These are phyloP conservation scores for Atopsyche davidsoni DNA, from an alignment of 1,140 invertebrate species.

Conservation along the genomic window DNA sequence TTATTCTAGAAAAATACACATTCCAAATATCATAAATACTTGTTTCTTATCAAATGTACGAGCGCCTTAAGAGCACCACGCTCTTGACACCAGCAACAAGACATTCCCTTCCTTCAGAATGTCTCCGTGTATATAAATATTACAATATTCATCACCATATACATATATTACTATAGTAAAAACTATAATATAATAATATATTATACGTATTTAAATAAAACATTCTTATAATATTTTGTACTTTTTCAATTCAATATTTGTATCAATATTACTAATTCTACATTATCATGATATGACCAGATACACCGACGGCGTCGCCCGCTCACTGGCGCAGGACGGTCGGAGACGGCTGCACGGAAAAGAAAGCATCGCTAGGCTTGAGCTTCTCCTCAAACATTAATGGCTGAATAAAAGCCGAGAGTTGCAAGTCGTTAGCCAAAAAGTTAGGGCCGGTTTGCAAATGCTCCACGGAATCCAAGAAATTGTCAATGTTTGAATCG, in stretches of 20 bases:
- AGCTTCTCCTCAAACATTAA: no score
- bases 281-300: slow-evolving; percentile 16
- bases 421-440: no score
- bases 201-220: slow-evolving; percentile 16
- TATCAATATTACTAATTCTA: slow-evolving; percentile 10
- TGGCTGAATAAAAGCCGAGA: no score
- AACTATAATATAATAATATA: slow-evolving; percentile 12
- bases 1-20: slow-evolving; percentile 1
- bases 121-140: not conserved
- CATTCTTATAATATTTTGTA: slow-evolving; percentile 20
- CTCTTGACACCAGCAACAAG: not conserved
- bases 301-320: slow-evolving; percentile 14
- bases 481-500: no score
- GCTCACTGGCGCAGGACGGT: slow-evolving; percentile 1
- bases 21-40: slow-evolving; percentile 8
- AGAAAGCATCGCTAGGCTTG: not conserved
- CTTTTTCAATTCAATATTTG: slow-evolving; percentile 9
- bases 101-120: not conserved
- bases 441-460: no score
- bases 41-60: not conserved
- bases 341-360: not conserved
- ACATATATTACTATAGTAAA: slow-evolving; percentile 8
- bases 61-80: not conserved
- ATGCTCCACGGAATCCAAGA: no score
- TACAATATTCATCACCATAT: slow-evolving; percentile 2